phyloP scores from a whole-genome alignment of 2,888 invertebrate genomes.

The Serripes groenlandicus region DNA sequence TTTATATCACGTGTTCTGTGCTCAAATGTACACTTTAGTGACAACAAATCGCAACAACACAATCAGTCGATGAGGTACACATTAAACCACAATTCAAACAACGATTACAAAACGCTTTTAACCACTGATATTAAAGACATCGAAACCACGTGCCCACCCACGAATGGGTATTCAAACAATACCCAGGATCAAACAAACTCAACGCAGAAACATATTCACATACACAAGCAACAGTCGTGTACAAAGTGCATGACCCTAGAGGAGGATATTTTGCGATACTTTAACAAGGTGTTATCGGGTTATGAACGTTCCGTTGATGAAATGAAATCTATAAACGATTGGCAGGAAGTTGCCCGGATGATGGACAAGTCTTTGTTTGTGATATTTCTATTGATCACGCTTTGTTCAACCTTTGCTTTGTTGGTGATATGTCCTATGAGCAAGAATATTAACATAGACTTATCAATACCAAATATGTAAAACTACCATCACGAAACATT shows the following conservation, averaged over 20 bases:
- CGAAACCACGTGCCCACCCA: slow-evolving; percentile 13
- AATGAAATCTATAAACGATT: slow-evolving; percentile 77
- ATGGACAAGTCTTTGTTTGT: slow-evolving; percentile 88
- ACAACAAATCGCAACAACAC: neutral
- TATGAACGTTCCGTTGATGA: slow-evolving; percentile 78
- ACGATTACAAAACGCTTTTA: slow-evolving; percentile 22
- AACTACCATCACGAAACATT: too few species aligned
- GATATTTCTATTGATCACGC: slow-evolving; percentile 87
- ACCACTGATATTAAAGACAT: slow-evolving; percentile 22
- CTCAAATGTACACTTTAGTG: slow-evolving; percentile 62
- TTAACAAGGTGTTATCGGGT: slow-evolving; percentile 76
- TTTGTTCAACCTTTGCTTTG: slow-evolving; percentile 87
- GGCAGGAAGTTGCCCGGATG: slow-evolving; percentile 87
- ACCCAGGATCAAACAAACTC: neutral
- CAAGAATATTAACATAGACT: slow-evolving; percentile 71
- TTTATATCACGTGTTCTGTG: slow-evolving; percentile 72
- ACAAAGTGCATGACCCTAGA: slow-evolving; percentile 10
- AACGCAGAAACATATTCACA: slow-evolving; percentile 9
- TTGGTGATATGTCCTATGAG: slow-evolving; percentile 87
- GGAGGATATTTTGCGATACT: slow-evolving; percentile 78
- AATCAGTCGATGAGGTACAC: neutral
- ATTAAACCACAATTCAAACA: slow-evolving; percentile 5
- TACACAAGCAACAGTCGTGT: neutral
- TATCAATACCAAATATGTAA: slow-evolving; percentile 1
- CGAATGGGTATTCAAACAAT: slow-evolving; percentile 13